A percentile compares a stretch with the other conserved stretches of the same genome.
Conservation (phyloP, 2,797 vertebrate genomes). For the Acipenser ruthenus region DNA sequence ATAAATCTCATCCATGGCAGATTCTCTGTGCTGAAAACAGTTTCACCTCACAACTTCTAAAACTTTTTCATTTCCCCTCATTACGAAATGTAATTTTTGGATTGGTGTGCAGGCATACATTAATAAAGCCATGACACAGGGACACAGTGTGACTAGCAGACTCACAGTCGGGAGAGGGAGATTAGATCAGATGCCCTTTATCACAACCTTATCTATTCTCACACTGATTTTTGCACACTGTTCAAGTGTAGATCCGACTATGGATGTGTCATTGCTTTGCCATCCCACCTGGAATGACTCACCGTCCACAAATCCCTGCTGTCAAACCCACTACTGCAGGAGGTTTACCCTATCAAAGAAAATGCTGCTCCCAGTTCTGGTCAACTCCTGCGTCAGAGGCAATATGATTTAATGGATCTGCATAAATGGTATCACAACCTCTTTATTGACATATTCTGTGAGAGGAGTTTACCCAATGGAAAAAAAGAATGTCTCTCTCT, state of each 20-base stretch:
- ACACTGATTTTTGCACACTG: slow-evolving; percentile 1
- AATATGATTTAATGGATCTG: slow-evolving; percentile 2
- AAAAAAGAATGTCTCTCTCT: too few relatives aligned
- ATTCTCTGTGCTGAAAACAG: too few relatives aligned
- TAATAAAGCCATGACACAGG: too few relatives aligned
- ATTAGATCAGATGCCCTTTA: slow-evolving; percentile 10
- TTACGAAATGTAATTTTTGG: too few relatives aligned
- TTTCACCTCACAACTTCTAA: too few relatives aligned
- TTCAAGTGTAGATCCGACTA: slow-evolving; percentile 6
- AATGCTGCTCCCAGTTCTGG: slow-evolving; percentile 1
- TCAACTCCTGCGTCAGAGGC: slow-evolving; percentile 5
- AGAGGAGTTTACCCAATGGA: neutral
- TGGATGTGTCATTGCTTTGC: slow-evolving; percentile 13
- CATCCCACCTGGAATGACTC: slow-evolving; percentile 17
- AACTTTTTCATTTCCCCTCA: too few relatives aligned
- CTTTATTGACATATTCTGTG: slow-evolving; percentile 11
- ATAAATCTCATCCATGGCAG: too few relatives aligned
- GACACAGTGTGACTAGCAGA: too few relatives aligned
- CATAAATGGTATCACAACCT: slow-evolving; percentile 1
- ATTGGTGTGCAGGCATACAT: too few relatives aligned
- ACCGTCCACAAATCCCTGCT: neutral
- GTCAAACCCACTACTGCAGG: slow-evolving; percentile 1
- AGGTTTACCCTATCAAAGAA: neutral
- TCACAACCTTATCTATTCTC: slow-evolving; percentile 5
- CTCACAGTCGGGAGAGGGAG: neutral